Evolutionary conservation across 2,797 vertebrate genomes (phyloP), one percentile per base, ranked within the genome.

Genomic region (Megaceryle alcyon): DNA sequence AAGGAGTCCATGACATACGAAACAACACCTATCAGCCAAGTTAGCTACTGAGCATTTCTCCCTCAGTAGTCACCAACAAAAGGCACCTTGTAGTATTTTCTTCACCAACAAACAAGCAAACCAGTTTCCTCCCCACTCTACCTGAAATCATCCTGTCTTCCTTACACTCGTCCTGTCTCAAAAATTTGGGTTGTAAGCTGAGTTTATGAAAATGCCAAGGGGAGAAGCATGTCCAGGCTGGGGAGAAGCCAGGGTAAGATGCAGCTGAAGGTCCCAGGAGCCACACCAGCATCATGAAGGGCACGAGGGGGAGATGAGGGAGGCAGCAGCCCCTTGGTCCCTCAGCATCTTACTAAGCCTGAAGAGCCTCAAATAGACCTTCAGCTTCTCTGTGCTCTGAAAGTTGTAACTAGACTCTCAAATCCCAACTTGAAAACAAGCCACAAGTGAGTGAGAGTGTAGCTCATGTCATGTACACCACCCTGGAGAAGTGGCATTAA

Each of bases 361-460:
- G 18, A 0, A 0, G 9, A 56, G 48, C 63, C 35, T 49, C 65
- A 71, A 28, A 26, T 1, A 64, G 2, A 17, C 25, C 31, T 60
- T n/a, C 35, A 81, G 39, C 49, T 78, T 37, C 43, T 70, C 51
- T 9, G 5, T 0, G 5, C 48, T 43, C 4, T 3, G 22, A 20
- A 64, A 68, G 33, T 20, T 57, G 21, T 14, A 75, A 71, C 5
- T 4, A 49, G 13, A 41, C 57, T 60, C 65, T 86, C 43, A 78
- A 71, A 68, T 19, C 29, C 26, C 1, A 1, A 6, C 10, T 25
- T 16, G 9, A 78, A 88, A 68, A 11, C 0, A 2, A 83, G 65
- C 29, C 1, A 2, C 0, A 0, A 66, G 19, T 0, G 0, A 70
- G 56, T 0, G 2, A 49, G 25, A 21, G 15, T 7, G 35, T 21